phyloP scores from a whole-genome alignment of 2,797 vertebrate genomes.

The Falco columbarius region DNA sequence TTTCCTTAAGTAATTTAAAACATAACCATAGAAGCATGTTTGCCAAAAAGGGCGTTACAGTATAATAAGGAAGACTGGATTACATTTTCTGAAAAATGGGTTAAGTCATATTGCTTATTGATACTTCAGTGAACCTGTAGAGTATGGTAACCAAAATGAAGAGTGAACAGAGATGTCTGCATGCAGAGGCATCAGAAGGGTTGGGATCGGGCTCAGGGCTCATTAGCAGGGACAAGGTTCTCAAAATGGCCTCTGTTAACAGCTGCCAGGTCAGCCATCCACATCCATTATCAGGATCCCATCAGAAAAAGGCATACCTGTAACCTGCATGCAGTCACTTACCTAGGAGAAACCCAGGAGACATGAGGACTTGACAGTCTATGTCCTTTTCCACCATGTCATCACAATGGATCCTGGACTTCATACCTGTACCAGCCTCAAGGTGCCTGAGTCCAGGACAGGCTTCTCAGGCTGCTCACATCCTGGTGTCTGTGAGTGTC shows the following conservation, averaged over 20 bases:
- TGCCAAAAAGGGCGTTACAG: background rate
- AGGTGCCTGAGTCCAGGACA: background rate
- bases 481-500: background rate
- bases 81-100: background rate
- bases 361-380: background rate
- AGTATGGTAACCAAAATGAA: background rate
- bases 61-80: background rate
- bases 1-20: conserved; percentile 1
- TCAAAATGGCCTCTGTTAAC: background rate
- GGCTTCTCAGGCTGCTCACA: rapidly evolving
- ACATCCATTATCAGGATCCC: background rate
- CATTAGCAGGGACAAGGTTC: background rate
- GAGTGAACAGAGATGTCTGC: background rate
- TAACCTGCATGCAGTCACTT: background rate
- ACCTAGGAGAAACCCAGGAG: background rate
- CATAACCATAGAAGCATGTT: background rate
- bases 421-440: background rate
- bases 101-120: background rate
- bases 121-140: background rate
- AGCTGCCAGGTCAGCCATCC: background rate
- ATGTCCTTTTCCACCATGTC: background rate
- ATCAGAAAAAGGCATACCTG: background rate
- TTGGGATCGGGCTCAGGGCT: background rate
- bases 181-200: background rate
- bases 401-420: background rate